These are phyloP conservation scores for Colostygia pectinataria DNA, from an alignment of 2,888 invertebrate genomes.

Conservation along the genomic window DNA sequence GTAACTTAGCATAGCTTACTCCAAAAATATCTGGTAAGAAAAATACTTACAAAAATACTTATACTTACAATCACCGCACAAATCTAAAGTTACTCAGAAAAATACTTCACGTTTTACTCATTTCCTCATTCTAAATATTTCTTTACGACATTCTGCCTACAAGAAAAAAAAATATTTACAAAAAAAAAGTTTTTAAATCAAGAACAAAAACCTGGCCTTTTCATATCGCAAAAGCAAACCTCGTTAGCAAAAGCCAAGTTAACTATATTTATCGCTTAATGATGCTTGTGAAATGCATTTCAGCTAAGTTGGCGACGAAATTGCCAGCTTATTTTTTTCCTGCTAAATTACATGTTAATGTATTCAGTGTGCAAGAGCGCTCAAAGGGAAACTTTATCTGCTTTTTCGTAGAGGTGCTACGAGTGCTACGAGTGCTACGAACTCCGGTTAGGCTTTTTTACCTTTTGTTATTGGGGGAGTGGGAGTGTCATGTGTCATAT, in stretches of 20 bases:
- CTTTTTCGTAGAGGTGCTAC: constrained; percentile 9
- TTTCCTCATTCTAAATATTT: too few species aligned
- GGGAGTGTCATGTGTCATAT: too few species aligned
- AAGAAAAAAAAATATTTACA: too few species aligned
- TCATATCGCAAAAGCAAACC: constrained; percentile 12
- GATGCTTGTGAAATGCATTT: constrained; percentile 14
- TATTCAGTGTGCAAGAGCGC: constrained; percentile 23
- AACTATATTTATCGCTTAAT: constrained; percentile 17
- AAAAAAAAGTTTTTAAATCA: too few species aligned
- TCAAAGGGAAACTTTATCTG: constrained; percentile 21
- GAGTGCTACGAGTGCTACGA: constrained; percentile 4
- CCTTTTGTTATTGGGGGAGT: neutral
- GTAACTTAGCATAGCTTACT: too few species aligned
- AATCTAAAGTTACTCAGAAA: too few species aligned
- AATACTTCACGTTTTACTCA: too few species aligned
- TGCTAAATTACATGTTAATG: constrained; percentile 24
- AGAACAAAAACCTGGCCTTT: too few species aligned
- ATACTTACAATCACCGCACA: too few species aligned
- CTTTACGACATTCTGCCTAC: too few species aligned
- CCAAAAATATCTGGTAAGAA: too few species aligned
- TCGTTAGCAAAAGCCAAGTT: constrained; percentile 11
- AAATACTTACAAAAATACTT: too few species aligned
- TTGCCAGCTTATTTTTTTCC: constrained; percentile 13
- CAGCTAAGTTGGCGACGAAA: constrained; percentile 16
- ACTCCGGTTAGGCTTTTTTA: neutral